Conservation (phyloP, 2,888 invertebrate species). For the Stenchaetothrips biformis region DNA sequence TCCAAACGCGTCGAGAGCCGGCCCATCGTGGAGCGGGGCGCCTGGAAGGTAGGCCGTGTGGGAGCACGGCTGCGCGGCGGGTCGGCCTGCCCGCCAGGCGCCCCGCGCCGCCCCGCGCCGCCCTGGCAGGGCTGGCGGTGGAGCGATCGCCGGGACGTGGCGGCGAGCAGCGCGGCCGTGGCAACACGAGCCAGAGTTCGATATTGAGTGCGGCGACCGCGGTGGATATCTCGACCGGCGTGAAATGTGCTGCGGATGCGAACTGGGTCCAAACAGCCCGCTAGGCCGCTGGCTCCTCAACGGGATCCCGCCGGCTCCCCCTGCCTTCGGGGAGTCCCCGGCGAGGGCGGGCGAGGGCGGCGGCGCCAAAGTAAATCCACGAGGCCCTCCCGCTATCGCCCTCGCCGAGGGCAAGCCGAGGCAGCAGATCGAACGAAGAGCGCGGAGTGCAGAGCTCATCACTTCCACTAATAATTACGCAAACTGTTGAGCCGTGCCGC, state of each 20-base stretch:
- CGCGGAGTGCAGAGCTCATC: background rate
- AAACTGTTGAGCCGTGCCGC: constrained; percentile 1
- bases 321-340: background rate
- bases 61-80: background rate
- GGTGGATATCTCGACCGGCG: no score
- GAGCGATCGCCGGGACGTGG: background rate
- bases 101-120: background rate
- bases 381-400: background rate
- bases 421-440: background rate
- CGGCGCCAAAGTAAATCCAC: background rate
- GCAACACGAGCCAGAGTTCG: background rate
- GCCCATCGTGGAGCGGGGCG: no score
- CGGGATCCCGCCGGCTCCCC: background rate
- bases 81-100: background rate
- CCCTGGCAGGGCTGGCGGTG: background rate
- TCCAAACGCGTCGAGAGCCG: no score
- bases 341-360: background rate
- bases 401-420: background rate
- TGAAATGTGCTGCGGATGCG: constrained; percentile 20
- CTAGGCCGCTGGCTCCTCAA: background rate
- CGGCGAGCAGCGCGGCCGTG: background rate
- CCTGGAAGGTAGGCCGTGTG: background rate
- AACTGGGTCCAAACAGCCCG: background rate
- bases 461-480: constrained; percentile 5
- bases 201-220: background rate